Evolutionary conservation across 1,140 invertebrate species (phyloP).

Genomic region (Drosophila pectinifera): DNA sequence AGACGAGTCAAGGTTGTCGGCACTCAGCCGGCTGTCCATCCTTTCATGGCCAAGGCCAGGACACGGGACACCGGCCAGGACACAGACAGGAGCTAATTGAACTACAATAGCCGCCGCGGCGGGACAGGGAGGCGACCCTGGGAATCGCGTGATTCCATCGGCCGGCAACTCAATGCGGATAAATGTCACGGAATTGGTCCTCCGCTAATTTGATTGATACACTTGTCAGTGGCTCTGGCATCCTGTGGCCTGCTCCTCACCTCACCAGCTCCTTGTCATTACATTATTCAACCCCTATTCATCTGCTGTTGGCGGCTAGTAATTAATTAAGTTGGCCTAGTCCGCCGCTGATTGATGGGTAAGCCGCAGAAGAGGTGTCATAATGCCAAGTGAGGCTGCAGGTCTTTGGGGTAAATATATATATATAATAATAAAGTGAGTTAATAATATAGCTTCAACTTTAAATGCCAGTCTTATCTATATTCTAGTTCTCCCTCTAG

Average conservation of each 20-base stretch:
- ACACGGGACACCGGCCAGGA: neutral
- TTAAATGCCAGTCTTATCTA: too few species aligned
- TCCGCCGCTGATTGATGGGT: slow-evolving; percentile 12
- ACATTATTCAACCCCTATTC: slow-evolving; percentile 25
- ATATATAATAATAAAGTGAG: too few species aligned
- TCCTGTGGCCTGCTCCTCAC: neutral
- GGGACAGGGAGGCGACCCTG: neutral
- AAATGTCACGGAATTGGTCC: slow-evolving; percentile 11
- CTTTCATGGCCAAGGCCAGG: neutral
- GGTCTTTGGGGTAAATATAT: too few species aligned
- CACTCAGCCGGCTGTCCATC: neutral
- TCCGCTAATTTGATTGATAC: slow-evolving; percentile 43
- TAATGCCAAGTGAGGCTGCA: slow-evolving; percentile 3
- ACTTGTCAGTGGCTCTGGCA: slow-evolving; percentile 7
- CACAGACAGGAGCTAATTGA: slow-evolving; percentile 28
- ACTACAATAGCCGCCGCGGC: slow-evolving; percentile 2
- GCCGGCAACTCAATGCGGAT: neutral
- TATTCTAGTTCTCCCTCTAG: too few species aligned
- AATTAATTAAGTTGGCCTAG: slow-evolving; percentile 35
- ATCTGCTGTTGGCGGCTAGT: slow-evolving; percentile 18
- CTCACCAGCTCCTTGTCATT: slow-evolving; percentile 5
- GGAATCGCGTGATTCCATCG: neutral
- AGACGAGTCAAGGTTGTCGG: slow-evolving; percentile 15
- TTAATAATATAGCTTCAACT: neutral
- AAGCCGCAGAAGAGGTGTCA: slow-evolving; percentile 15